A percentile compares a stretch with the other conserved stretches of the same genome.
These are phyloP conservation scores for Hypsibius dujardini DNA, from an alignment of 1,140 invertebrate species.

Conservation along the genomic window DNA sequence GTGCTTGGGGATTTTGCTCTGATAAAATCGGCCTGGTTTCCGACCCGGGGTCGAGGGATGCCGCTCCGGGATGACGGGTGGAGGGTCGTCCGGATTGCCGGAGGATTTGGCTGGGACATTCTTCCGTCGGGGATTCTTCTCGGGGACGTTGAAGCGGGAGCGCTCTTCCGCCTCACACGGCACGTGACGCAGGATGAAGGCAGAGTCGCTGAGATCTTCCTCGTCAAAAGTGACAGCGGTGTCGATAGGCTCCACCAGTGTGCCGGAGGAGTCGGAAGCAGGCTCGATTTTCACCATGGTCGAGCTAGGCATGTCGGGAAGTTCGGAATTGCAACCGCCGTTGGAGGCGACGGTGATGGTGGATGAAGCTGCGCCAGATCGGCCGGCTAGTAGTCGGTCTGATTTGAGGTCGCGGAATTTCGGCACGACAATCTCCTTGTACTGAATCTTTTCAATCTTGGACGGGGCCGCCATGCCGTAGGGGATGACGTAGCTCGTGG, in stretches of 20 bases:
- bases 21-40: no score
- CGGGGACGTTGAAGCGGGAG: constrained; percentile 43
- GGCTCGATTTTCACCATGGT: no score
- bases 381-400: background rate
- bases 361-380: no score
- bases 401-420: constrained; percentile 40
- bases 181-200: constrained; percentile 47
- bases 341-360: no score
- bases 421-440: constrained; percentile 91
- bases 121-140: background rate
- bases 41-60: no score
- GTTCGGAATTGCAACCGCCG: no score
- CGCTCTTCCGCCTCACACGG: constrained; percentile 57
- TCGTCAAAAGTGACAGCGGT: constrained; percentile 32
- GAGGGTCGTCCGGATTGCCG: no score
- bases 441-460: constrained; percentile 72
- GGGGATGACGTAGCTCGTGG: constrained; percentile 59
- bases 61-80: no score
- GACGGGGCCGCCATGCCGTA: constrained; percentile 79
- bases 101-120: background rate
- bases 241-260: background rate
- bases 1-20: no score
- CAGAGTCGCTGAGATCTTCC: constrained; percentile 59
- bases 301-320: no score
- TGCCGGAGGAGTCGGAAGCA: background rate